Conservation (phyloP, 2,113 vertebrate genomes). For the Vulpes lagopus region DNA sequence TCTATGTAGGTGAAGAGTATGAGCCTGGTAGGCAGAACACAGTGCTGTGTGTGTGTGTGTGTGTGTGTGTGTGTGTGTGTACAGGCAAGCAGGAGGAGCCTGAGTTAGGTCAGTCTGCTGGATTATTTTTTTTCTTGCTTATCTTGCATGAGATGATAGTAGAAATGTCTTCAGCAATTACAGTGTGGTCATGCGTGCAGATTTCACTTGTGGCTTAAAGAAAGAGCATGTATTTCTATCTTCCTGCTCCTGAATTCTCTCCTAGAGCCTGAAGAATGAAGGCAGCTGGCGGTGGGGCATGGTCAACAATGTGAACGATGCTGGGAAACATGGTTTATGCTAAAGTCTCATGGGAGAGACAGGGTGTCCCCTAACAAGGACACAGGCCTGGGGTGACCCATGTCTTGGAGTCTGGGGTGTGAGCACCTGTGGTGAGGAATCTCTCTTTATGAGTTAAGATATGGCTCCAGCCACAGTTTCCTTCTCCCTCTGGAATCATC, state of each 20-base stretch:
- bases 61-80: accelerated
- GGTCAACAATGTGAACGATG: neutral
- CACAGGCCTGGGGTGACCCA: no score
- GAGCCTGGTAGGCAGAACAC: neutral
- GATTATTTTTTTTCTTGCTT: neutral
- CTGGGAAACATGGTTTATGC: neutral
- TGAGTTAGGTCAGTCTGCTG: neutral
- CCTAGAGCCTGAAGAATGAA: neutral
- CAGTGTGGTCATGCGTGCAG: neutral
- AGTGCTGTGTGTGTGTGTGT: neutral
- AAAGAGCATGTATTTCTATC: neutral
- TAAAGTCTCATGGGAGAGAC: neutral
- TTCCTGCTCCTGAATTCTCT: neutral
- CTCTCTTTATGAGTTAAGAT: neutral
- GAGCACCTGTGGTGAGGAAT: neutral
- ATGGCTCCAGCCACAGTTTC: neutral
- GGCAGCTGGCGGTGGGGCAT: accelerated
- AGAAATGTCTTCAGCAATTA: neutral
- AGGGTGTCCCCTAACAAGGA: neutral
- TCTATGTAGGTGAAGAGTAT: neutral
- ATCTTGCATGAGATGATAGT: neutral
- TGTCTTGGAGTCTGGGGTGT: neutral
- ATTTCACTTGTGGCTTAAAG: neutral
- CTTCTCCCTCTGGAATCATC: neutral
- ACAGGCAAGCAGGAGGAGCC: accelerated